These are phyloP conservation scores for Odontothrips loti DNA, from an alignment of 2,888 invertebrate species.

Conservation along the genomic window DNA sequence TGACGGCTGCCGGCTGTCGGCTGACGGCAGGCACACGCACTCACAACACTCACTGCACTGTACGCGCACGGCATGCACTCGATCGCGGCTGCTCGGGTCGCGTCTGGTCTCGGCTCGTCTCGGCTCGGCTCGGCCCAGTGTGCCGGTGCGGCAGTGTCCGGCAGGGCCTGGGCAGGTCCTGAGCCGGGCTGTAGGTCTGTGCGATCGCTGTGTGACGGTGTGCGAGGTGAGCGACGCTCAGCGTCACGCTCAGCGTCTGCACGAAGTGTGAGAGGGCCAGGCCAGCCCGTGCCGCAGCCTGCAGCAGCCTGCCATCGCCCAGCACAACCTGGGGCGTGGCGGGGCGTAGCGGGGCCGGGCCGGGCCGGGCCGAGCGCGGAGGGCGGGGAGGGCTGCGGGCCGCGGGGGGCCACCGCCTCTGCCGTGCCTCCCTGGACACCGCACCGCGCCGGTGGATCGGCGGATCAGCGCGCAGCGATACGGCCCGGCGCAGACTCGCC, in stretches of 20 bases:
- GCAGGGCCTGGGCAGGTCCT: not conserved
- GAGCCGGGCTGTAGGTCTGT: not conserved
- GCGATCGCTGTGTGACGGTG: not conserved
- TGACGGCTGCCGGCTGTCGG: not conserved
- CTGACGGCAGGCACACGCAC: not conserved
- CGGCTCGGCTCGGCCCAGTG: no score
- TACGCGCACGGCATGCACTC: not conserved
- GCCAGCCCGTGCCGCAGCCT: not conserved
- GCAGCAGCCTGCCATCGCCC: no score
- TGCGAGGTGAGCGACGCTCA: not conserved
- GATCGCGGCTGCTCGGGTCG: not conserved
- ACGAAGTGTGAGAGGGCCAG: not conserved
- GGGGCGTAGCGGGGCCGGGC: not conserved
- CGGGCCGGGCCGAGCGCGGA: not conserved
- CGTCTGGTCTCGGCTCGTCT: no score
- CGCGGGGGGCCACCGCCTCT: not conserved
- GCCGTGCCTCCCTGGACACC: not conserved
- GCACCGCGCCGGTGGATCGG: not conserved
- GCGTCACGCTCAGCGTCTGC: not conserved
- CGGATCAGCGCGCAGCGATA: slow-evolving; percentile 16
- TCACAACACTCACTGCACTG: not conserved
- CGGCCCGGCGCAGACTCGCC: not conserved
- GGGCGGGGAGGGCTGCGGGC: not conserved
- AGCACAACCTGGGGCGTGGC: not conserved
- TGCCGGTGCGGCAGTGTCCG: not conserved